A percentile compares a stretch with the other conserved stretches of the same genome.
Conservation (phyloP, 2,888 invertebrate genomes). For the Xanthia togata region DNA sequence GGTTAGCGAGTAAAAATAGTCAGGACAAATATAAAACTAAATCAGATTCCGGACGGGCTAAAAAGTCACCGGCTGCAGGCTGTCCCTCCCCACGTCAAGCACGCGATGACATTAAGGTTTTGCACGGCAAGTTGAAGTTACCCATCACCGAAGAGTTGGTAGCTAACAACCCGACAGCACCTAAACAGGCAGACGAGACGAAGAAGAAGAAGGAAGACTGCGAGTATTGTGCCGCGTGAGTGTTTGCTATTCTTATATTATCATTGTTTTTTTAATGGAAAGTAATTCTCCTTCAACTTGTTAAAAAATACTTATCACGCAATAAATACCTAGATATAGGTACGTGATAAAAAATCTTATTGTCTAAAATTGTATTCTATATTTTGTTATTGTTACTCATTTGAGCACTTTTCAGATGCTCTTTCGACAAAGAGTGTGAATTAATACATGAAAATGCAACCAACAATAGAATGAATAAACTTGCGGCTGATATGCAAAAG, state of each 20-base stretch:
- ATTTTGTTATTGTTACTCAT: slow-evolving; percentile 3
- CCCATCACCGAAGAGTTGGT: not conserved
- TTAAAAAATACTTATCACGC: not conserved
- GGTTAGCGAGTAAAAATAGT: slow-evolving; percentile 1
- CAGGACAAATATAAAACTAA: not conserved
- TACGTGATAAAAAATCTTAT: not conserved
- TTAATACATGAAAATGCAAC: not conserved
- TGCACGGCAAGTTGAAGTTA: slow-evolving; percentile 15
- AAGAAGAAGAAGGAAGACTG: slow-evolving; percentile 17
- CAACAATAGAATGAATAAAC: not conserved
- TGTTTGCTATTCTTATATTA: not conserved
- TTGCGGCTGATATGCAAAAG: slow-evolving; percentile 9
- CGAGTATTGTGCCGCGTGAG: slow-evolving; percentile 41
- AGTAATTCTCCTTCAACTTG: not conserved
- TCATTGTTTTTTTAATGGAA: not conserved
- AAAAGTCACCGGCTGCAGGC: not conserved
- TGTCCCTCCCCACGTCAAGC: not conserved
- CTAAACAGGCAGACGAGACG: not conserved
- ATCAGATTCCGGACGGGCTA: not conserved
- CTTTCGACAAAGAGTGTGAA: slow-evolving; percentile 42
- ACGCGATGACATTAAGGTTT: not conserved
- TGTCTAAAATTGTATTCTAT: not conserved
- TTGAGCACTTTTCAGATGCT: slow-evolving; percentile 40
- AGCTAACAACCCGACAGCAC: not conserved
- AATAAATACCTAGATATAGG: not conserved